A percentile compares a stretch with the other conserved stretches of the same genome.
Evolutionary conservation across 1,140 invertebrate species (phyloP).

Genomic region (Drosophila oshimai): DNA sequence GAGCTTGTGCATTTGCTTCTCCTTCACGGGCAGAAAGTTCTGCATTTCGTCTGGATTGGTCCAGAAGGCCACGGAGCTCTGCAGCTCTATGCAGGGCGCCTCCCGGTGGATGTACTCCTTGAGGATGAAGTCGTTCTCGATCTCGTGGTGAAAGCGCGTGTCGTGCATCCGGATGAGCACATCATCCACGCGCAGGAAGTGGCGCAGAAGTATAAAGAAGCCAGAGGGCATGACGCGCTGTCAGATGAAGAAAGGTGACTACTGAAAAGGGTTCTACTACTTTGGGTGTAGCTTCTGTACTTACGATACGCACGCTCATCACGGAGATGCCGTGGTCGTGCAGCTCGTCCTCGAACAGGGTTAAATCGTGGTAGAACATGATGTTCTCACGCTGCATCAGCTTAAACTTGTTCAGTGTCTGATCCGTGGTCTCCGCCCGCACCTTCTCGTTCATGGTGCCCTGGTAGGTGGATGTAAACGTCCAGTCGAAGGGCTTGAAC

Average conservation of each 20-base stretch:
- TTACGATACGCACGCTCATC: constrained; percentile 96
- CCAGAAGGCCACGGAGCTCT: constrained; percentile 83
- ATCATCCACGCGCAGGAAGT: constrained; percentile 96
- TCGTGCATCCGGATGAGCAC: constrained; percentile 95
- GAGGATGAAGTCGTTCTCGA: constrained; percentile 88
- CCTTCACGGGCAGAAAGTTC: constrained; percentile 83
- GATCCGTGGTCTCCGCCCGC: constrained; percentile 86
- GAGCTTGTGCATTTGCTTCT: constrained; percentile 83
- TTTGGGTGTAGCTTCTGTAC: constrained; percentile 71
- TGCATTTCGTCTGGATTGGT: constrained; percentile 85
- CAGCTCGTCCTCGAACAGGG: constrained; percentile 98
- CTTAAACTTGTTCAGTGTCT: constrained; percentile 94
- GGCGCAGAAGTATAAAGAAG: constrained; percentile 95
- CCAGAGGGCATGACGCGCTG: constrained; percentile 97
- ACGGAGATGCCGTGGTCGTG: constrained; percentile 98
- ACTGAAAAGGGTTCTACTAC: background rate
- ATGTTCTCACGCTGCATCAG: constrained; percentile 96
- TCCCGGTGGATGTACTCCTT: constrained; percentile 91
- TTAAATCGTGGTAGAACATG: constrained; percentile 96
- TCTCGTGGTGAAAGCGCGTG: constrained; percentile 95
- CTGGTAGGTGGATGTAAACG: constrained; percentile 96
- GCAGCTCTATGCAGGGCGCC: constrained; percentile 83
- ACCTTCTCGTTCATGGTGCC: constrained; percentile 90
- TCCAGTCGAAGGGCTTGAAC: constrained; percentile 98
- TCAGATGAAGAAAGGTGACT: constrained; percentile 56